Evolutionary conservation across 1,140 invertebrate species (phyloP).

Genomic region (Kradibia gibbosae): DNA sequence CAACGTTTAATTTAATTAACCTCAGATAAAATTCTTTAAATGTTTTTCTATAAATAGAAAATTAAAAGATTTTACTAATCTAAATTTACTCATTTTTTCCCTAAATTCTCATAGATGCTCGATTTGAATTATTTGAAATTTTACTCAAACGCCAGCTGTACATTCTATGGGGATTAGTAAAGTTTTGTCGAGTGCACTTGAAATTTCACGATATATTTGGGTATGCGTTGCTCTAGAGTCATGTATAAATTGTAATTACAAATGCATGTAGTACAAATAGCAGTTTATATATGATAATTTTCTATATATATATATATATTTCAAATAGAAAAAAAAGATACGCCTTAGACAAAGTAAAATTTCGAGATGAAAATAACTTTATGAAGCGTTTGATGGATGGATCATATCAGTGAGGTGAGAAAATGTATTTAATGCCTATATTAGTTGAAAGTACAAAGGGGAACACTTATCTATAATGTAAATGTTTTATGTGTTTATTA

Average conservation of each 20-base stretch:
- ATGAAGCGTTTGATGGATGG: background rate
- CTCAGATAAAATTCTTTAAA: background rate
- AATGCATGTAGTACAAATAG: background rate
- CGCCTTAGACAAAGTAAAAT: background rate
- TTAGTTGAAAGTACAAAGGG: background rate
- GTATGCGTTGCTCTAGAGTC: too few relatives aligned
- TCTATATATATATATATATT: background rate
- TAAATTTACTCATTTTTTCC: background rate
- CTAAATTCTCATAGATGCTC: too few relatives aligned
- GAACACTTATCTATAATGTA: background rate
- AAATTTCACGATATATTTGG: too few relatives aligned
- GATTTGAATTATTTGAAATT: background rate
- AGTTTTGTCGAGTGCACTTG: too few relatives aligned
- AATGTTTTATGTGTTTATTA: background rate
- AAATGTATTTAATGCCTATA: background rate
- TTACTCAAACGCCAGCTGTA: too few relatives aligned
- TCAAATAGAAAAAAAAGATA: background rate
- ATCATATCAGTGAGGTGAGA: background rate
- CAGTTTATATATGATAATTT: background rate
- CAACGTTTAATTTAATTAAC: background rate
- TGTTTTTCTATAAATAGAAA: background rate
- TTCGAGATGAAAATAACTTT: background rate
- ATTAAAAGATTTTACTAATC: background rate
- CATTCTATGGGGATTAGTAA: too few relatives aligned
- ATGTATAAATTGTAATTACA: too few relatives aligned